phyloP scores from a whole-genome alignment of 2,113 vertebrate genomes.

The Calypte anna region DNA sequence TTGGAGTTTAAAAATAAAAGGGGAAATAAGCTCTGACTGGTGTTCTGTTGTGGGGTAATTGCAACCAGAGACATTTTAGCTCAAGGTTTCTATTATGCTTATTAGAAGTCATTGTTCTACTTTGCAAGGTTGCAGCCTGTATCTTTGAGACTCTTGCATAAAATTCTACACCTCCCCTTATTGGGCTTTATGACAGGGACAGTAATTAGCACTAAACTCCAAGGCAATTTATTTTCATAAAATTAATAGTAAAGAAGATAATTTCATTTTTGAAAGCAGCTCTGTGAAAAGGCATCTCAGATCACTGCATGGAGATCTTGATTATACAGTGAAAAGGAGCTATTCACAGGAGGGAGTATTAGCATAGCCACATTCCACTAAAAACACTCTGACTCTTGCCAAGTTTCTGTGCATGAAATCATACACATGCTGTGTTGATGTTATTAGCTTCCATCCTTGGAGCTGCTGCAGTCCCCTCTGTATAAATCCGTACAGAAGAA shows the following conservation, averaged over 20 bases:
- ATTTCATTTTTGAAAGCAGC: conserved; percentile 56
- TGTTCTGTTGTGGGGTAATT: background rate
- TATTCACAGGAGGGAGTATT: conserved; percentile 58
- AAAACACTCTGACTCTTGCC: conserved; percentile 60
- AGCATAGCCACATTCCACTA: conserved; percentile 49
- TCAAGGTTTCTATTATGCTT: background rate
- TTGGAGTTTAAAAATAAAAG: background rate
- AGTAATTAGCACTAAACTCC: conserved; percentile 46
- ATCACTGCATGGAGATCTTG: conserved; percentile 32
- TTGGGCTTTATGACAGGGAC: background rate
- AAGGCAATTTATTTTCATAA: conserved; percentile 52
- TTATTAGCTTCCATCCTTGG: conserved; percentile 64
- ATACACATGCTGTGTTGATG: conserved; percentile 54
- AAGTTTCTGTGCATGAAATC: conserved; percentile 65
- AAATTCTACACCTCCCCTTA: background rate
- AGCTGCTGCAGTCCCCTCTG: conserved; percentile 42
- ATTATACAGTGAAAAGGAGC: conserved; percentile 45
- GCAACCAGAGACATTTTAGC: background rate
- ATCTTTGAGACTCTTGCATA: background rate
- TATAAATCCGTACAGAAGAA: conserved; percentile 38
- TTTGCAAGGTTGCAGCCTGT: background rate
- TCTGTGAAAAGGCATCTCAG: conserved; percentile 51
- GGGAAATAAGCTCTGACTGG: background rate
- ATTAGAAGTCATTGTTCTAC: conserved; percentile 10
- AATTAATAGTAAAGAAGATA: conserved; percentile 68